Base-by-base conservation (phyloP, 2,888 invertebrate species). In the Pollenia griseotomentosa region DNA sequence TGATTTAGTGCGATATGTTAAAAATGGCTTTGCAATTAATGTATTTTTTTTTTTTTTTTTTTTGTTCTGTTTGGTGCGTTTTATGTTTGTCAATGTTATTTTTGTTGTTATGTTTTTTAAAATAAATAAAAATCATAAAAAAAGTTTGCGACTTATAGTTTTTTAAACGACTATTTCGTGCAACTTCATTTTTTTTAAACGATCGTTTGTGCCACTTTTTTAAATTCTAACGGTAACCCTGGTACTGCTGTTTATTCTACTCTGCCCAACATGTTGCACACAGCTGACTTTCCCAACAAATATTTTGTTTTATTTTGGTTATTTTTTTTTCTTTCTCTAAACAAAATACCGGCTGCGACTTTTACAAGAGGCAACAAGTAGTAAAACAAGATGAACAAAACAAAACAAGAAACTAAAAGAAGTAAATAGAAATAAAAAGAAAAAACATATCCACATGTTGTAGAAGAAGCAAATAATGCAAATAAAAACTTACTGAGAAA, bases 351-450 rank as follows among this genome's bases (percentile, higher is more conserved):
- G 59, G 33, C 40, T 19, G 14, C 7, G 4, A 55, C 6, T 44
- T 19, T 4, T 66, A 19, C 33, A 16, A n/a, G 66, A 16, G 16
- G 33, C 86, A 86, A 83, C 75, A 83, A 79, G 74, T 86, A 59
- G 59, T 66, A 70, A 65, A 71, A 65, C 1, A 16, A 48, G 46
- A 74, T 57, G 51, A 80, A n/a, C 80, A 83, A 80, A 77, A 86
- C 83, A 86, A 86, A 85, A 83, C 12, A 65, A 10, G 11, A n/a
- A 70, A 46, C 42, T 53, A 10, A 7, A 77, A 61, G 0, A 23
- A 42, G 16, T 51, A 53, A 85, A 51, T 73, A n/a, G 16, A 61
- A 81, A 66, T 46, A 70, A 70, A 74, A 85, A 59, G 40, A 59
- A 14, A 73, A 63, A 73, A 42, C 33, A 33, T 33, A 33, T 33